phyloP scores from a whole-genome alignment of 30 jellyfish, hydroid and myxozoan genomes.

The Sanderia malayensis region DNA sequence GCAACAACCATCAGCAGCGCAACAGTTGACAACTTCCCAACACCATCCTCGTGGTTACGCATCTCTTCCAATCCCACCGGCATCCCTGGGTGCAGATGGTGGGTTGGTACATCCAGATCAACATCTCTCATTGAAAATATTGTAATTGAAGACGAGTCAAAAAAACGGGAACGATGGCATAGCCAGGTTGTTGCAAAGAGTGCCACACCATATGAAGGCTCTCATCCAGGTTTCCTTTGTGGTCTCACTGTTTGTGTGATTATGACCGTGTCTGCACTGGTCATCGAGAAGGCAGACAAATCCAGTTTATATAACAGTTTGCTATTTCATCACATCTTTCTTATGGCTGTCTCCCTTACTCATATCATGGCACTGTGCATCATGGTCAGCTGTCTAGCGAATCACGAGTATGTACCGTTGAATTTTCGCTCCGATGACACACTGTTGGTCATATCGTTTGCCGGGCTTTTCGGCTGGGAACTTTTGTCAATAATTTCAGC shows the following conservation, averaged over 20 bases:
- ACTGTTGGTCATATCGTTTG: constrained; percentile 19
- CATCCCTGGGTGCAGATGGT: no score
- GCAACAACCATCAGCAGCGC: neutral
- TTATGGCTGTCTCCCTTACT: constrained; percentile 13
- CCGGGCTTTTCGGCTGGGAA: constrained; percentile 23
- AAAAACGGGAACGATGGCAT: no score
- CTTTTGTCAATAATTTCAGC: constrained; percentile 29
- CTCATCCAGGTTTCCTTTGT: constrained; percentile 49
- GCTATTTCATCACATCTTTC: constrained; percentile 28
- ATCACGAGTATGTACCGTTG: constrained; percentile 3
- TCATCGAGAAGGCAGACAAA: neutral
- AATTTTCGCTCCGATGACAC: constrained; percentile 25
- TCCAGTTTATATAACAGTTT: neutral
- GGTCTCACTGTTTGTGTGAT: constrained; percentile 48
- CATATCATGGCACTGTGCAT: constrained; percentile 17
- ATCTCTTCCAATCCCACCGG: neutral
- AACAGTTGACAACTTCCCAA: neutral
- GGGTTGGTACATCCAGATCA: no score
- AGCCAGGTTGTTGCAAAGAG: neutral
- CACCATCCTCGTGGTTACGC: neutral
- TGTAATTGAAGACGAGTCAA: no score
- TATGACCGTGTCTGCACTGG: constrained; percentile 34
- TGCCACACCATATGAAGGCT: constrained; percentile 7
- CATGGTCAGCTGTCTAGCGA: neutral
- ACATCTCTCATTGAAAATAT: no score